Percentiles rank a stretch among this genome's conserved stretches.
These are phyloP conservation scores for Ephydatia muelleri DNA, from an alignment of 37 sponge, comb jelly and placozoan genomes.

Conservation along the genomic window DNA sequence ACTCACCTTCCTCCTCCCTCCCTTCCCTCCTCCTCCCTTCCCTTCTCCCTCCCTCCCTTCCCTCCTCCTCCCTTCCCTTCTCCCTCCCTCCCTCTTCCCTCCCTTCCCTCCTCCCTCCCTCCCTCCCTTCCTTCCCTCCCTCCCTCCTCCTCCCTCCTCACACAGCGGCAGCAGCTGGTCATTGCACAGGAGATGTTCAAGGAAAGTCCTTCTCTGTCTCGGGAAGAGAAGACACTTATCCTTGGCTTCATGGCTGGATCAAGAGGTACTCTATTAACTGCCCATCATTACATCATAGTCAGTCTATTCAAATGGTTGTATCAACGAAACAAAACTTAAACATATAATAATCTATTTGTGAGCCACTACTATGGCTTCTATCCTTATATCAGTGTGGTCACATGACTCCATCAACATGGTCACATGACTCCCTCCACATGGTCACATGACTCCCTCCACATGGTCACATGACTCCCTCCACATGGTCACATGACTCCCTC, in stretches of 20 bases:
- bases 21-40: not conserved
- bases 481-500: not conserved
- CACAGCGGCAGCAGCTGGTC: conserved; percentile 70
- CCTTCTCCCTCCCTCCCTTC: not conserved
- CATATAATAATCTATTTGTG: not conserved
- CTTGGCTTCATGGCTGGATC: conserved; percentile 88
- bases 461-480: no score
- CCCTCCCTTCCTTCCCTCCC: not conserved
- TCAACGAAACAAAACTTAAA: not conserved
- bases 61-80: not conserved
- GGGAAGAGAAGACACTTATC: conserved; percentile 79
- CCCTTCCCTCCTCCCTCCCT: not conserved
- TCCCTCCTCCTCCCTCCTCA: not conserved
- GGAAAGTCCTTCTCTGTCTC: conserved; percentile 64
- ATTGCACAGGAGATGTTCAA: conserved; percentile 90
- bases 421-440: no score
- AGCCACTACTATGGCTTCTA: no score
- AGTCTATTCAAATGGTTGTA: not conserved
- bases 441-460: no score
- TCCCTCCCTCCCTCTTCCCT: not conserved
- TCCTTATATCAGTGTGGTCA: no score
- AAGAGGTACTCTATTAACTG: conserved; percentile 44
- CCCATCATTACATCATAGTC: not conserved
- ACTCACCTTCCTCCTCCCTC: not conserved
- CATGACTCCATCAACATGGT: no score